Evolutionary conservation across 2,888 invertebrate species (phyloP), one percentile per base, ranked within the genome.

Genomic region (Luperina testacea): DNA sequence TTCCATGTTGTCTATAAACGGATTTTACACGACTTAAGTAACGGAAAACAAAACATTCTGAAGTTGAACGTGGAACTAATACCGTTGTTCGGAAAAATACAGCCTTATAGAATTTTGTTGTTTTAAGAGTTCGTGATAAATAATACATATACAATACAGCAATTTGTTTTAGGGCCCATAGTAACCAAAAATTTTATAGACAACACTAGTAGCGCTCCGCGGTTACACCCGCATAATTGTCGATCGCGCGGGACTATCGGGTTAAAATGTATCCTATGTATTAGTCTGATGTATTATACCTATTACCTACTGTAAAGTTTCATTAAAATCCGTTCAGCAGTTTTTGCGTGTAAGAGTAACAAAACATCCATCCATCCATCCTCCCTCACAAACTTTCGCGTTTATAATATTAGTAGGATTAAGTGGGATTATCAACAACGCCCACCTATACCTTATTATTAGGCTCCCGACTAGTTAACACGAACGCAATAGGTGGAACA

Each of bases 401-500:
- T 59, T 11, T 57, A 57, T 57, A 59, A 59, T n/a, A 59, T 57
- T 57, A 24, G 48, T 48, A 48, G 5, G 24, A n/a, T 75, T 70
- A 69, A 24, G 48, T 48, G 15, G 15, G 24, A n/a, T 75, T 70
- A 69, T 73, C 77, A 68, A 68, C 69, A 81, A 64, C 64, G 67
- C 71, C 73, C 71, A 76, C 69, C 59, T 69, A 67, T 70, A 72
- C 48, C 67, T 72, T 68, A 85, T 61, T 74, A 75, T 73, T 59
- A 75, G 65, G n/a, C 75, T 67, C 67, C 78, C 70, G 79, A 78
- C 80, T 85, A 87, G 82, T 81, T 80, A 84, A 80, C 85, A 83
- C 75, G 80, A 76, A 67, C 85, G 83, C 81, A 81, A 74, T 85
- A 87, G 77, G 70, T 86, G 79, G 73, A 83, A 83, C 77, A 87